These are phyloP conservation scores for Hydractinia symbiolongicarpus DNA, from an alignment of 30 jellyfish, hydroid and myxozoan species.

Conservation along the genomic window DNA sequence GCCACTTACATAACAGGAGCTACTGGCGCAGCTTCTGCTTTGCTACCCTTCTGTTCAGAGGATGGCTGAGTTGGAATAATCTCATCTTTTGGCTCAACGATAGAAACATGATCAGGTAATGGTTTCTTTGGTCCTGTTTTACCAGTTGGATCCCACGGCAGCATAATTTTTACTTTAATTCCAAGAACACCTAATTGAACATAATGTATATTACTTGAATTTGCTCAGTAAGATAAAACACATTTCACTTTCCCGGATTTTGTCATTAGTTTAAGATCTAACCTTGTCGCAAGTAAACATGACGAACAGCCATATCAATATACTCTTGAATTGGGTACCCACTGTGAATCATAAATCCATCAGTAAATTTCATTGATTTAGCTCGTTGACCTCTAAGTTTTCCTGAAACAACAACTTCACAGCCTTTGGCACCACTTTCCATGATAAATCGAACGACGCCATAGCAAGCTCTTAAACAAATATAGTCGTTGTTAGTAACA, in stretches of 20 bases:
- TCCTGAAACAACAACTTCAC: conserved; percentile 99
- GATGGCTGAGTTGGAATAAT: conserved; percentile 66
- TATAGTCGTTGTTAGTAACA: background rate
- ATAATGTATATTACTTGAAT: background rate
- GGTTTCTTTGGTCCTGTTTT: conserved; percentile 95
- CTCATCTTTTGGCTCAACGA: conserved; percentile 94
- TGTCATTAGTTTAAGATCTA: background rate
- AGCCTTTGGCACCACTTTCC: conserved; percentile 99
- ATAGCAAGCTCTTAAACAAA: conserved; percentile 75
- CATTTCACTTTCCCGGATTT: background rate
- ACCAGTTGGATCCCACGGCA: conserved; percentile 99
- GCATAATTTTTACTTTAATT: conserved; percentile 86
- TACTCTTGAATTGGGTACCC: conserved; percentile 94
- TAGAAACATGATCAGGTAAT: conserved; percentile 95
- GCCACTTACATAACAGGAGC: conserved; percentile 40
- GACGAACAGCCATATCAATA: conserved; percentile 93
- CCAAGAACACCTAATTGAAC: conserved; percentile 80
- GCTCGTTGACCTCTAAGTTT: conserved; percentile 98
- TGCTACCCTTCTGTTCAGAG: conserved; percentile 90
- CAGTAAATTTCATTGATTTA: conserved; percentile 97
- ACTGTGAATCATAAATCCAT: conserved; percentile 99
- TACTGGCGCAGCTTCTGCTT: conserved; percentile 50
- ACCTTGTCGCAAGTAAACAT: conserved; percentile 96
- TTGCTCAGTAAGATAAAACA: background rate
- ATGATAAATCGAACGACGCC: conserved; percentile 98